Evolutionary conservation across 1,140 invertebrate species (phyloP), one percentile per base, ranked within the genome.

Genomic region (Drosophila equinoxialis): DNA sequence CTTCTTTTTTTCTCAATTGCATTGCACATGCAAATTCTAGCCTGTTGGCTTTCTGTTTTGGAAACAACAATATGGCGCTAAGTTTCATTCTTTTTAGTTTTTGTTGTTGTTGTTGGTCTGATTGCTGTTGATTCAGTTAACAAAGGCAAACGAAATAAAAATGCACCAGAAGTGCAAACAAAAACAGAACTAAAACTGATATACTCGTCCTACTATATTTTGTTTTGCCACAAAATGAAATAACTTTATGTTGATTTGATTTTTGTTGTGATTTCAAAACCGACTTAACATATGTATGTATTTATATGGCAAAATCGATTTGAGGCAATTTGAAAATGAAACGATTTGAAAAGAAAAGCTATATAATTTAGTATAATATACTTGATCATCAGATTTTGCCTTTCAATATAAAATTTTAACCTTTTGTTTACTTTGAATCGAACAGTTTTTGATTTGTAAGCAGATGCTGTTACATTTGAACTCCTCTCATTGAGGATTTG

Each of bases 11-110:
- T 23, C 2, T 76, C 82, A 78, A 81, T 85, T 86, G 82, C 78
- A 81, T 81, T 86, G 63, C 75, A 79, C 82, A 86, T 86, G 71
- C 78, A 86, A 86, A 86, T 86, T 86, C 79, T 86, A 86, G 86
- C 82, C 82, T 82, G 82, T 81, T 86, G 78, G 76, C 79, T 86
- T 82, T 86, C 77, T 82, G 85, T 68, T 77, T 78, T 62, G 72
- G 68, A 76, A 65, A 41, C 69, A 85, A 78, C 81, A 71, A 84
- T 78, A 75, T 67, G 74, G 62, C 83, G 81, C 81, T 81, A 86
- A 86, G 85, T 84, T 84, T 6, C 69, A 63, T 77, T 73, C 55
- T 67, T 35, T 61, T 67, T 5, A 4, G 60, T 64, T 81, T 85
- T 86, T 85, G 74, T 85, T 86, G 84, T 57, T 71, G 26, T 30